phyloP scores from a whole-genome alignment of 2,888 invertebrate genomes.

The Agonum fuliginosum region DNA sequence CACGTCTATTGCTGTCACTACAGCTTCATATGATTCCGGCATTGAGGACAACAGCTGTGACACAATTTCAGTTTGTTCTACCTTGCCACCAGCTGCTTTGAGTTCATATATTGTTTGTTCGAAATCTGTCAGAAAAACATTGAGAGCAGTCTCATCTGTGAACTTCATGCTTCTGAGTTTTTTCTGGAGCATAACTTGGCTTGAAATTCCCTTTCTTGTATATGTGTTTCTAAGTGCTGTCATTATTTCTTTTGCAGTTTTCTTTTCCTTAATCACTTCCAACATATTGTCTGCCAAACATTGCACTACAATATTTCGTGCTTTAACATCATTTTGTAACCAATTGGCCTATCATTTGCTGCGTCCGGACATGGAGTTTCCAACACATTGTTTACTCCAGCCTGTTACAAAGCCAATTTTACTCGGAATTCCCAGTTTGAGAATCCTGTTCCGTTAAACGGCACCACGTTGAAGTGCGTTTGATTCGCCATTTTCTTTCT shows the following conservation, averaged over 20 bases:
- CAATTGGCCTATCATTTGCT: slow-evolving; percentile 15
- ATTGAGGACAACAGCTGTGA: slow-evolving; percentile 59
- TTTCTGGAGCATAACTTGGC: slow-evolving; percentile 54
- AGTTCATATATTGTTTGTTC: slow-evolving; percentile 57
- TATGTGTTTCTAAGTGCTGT: slow-evolving; percentile 54
- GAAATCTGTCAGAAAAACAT: slow-evolving; percentile 60
- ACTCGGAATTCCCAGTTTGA: slow-evolving; percentile 63
- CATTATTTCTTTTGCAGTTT: slow-evolving; percentile 62
- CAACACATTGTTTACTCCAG: slow-evolving; percentile 58
- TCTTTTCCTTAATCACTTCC: slow-evolving; percentile 62
- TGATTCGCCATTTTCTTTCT: no score
- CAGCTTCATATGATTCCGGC: slow-evolving; percentile 59
- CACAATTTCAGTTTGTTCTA: slow-evolving; percentile 55
- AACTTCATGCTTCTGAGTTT: slow-evolving; percentile 59
- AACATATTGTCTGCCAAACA: slow-evolving; percentile 61
- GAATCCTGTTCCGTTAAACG: slow-evolving; percentile 62
- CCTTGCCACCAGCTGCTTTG: slow-evolving; percentile 50
- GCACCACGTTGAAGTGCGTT: no score
- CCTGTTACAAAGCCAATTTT: slow-evolving; percentile 61
- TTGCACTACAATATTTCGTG: slow-evolving; percentile 61
- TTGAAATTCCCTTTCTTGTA: slow-evolving; percentile 53
- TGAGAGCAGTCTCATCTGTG: slow-evolving; percentile 43
- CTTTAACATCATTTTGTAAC: slow-evolving; percentile 35
- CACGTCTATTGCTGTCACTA: slow-evolving; percentile 59
- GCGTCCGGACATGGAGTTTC: slow-evolving; percentile 26